Conservation (phyloP, 1,140 invertebrate genomes). For the Plodia interpunctella region DNA sequence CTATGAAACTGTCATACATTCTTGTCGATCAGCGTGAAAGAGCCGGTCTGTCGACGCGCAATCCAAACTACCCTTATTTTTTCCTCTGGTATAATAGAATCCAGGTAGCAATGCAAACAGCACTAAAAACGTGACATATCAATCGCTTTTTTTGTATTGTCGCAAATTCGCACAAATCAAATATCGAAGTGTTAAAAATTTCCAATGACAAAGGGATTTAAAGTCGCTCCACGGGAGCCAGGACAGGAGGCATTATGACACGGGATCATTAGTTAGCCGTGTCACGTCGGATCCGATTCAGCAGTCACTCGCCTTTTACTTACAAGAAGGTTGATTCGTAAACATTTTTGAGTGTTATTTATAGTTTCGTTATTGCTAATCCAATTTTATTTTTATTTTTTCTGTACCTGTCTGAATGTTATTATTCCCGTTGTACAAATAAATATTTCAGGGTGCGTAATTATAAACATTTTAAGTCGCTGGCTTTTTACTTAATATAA, state of each 20-base stretch:
- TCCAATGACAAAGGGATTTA: constrained; percentile 54
- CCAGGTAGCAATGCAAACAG: constrained; percentile 72
- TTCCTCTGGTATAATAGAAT: constrained; percentile 45
- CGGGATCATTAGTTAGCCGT: constrained; percentile 60
- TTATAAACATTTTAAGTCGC: no score
- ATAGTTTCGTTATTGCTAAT: constrained; percentile 32
- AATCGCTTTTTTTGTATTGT: constrained; percentile 67
- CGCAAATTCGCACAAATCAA: constrained; percentile 73
- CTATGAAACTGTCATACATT: constrained; percentile 47
- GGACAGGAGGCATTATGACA: constrained; percentile 47
- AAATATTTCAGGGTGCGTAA: no score
- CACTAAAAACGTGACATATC: constrained; percentile 71
- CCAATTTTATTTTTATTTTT: constrained; percentile 40
- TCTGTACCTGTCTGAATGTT: constrained; percentile 32
- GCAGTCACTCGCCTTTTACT: constrained; percentile 45
- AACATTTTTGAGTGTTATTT: constrained; percentile 61
- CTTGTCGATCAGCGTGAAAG: constrained; percentile 38
- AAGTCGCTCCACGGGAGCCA: constrained; percentile 53
- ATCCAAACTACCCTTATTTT: constrained; percentile 53
- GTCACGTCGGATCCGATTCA: constrained; percentile 38
- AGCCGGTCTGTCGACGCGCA: constrained; percentile 34
- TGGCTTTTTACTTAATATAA: no score
- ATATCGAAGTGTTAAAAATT: constrained; percentile 74
- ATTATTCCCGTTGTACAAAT: no score
- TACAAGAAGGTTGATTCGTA: constrained; percentile 62